Evolutionary conservation across 2,888 invertebrate species (phyloP).

Genomic region (Apamea anceps): DNA sequence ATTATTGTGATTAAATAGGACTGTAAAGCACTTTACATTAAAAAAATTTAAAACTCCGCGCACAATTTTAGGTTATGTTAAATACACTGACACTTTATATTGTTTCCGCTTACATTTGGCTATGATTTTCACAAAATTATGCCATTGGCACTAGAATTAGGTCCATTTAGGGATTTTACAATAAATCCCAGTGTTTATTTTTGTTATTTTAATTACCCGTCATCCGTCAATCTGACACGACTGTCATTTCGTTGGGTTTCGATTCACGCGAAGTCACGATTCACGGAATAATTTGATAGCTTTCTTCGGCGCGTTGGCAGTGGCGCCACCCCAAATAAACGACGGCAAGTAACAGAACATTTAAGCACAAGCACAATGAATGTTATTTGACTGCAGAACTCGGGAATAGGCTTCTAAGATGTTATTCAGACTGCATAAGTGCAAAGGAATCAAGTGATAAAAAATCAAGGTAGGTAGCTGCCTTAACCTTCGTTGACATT

Average conservation of each 20-base stretch:
- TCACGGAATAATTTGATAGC: background rate
- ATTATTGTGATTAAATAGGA: background rate
- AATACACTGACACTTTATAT: constrained; percentile 30
- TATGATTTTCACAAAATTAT: constrained; percentile 1
- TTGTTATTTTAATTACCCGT: constrained; percentile 53
- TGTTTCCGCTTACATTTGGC: background rate
- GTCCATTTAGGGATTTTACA: background rate
- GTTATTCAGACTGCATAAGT: background rate
- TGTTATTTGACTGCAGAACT: background rate
- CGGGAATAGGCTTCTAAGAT: background rate
- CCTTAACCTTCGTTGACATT: constrained; percentile 1
- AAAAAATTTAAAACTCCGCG: constrained; percentile 50
- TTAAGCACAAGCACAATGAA: background rate
- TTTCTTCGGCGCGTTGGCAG: background rate
- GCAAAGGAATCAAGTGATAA: background rate
- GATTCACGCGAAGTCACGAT: constrained; percentile 8
- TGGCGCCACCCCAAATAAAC: constrained; percentile 22
- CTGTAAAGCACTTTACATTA: background rate
- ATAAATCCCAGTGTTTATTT: constrained; percentile 55
- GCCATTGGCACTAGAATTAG: background rate
- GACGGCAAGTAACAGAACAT: background rate
- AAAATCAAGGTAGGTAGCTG: background rate
- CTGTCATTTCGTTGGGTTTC: constrained; percentile 55
- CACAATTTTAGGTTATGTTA: constrained; percentile 64
- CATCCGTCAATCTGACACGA: constrained; percentile 62